Percentiles rank a stretch among this genome's conserved stretches.
phyloP scores from a whole-genome alignment of 1,140 invertebrate genomes.

The Scaptodrosophila lebanonensis region DNA sequence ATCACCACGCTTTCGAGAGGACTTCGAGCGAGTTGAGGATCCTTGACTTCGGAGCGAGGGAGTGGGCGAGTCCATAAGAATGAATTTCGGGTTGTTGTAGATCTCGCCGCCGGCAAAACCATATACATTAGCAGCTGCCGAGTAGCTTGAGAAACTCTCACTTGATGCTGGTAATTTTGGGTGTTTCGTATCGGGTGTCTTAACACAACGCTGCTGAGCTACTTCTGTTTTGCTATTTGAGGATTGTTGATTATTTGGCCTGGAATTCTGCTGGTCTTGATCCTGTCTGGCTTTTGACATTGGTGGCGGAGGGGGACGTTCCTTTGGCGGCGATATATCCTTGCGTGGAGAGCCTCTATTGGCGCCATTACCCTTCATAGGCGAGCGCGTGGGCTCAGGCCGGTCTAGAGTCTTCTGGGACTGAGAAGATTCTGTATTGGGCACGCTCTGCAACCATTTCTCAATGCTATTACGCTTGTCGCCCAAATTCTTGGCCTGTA shows the following conservation, averaged over 20 bases:
- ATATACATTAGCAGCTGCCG: constrained; percentile 61
- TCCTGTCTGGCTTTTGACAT: constrained; percentile 21
- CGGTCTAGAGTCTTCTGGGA: constrained; percentile 16
- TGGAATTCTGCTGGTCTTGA: constrained; percentile 1
- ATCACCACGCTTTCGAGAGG: constrained; percentile 51
- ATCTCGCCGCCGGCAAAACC: constrained; percentile 72
- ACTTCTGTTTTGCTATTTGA: not conserved
- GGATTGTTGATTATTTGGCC: not conserved
- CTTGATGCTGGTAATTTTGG: constrained; percentile 7
- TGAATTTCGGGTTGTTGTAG: constrained; percentile 76
- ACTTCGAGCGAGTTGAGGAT: constrained; percentile 52
- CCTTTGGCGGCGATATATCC: constrained; percentile 60
- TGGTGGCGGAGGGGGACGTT: constrained; percentile 54
- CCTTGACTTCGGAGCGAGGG: constrained; percentile 48
- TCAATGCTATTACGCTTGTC: constrained; percentile 86
- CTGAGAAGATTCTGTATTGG: constrained; percentile 68
- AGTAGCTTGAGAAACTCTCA: constrained; percentile 32
- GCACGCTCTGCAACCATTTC: constrained; percentile 88
- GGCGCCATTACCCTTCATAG: constrained; percentile 32
- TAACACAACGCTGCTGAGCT: not conserved
- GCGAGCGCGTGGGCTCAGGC: not conserved
- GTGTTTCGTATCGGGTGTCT: not conserved
- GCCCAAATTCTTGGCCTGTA: constrained; percentile 75
- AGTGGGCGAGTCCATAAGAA: constrained; percentile 60
- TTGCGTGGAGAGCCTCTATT: constrained; percentile 30